These are phyloP conservation scores for Pteronotus mesoamericanus DNA, from an alignment of 2,797 vertebrate species.

Conservation along the genomic window DNA sequence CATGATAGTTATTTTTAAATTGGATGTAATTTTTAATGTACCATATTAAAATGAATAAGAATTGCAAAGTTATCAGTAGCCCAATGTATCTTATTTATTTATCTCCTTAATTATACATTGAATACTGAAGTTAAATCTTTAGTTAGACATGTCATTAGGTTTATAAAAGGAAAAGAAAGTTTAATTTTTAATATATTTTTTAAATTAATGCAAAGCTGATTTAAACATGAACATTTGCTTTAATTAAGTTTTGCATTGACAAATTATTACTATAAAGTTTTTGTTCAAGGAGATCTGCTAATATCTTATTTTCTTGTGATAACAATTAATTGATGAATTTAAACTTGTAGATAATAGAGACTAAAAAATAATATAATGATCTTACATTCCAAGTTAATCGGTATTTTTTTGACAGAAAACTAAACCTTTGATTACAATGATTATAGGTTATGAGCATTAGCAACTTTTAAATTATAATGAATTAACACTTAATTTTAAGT, in stretches of 20 bases:
- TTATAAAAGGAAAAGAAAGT: not conserved
- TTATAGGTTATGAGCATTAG: not conserved
- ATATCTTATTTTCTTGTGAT: not conserved
- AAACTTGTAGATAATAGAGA: not conserved
- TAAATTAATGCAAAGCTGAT: not conserved
- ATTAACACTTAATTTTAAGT: not conserved
- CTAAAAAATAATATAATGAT: not conserved
- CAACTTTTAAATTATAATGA: constrained; percentile 9
- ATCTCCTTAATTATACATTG: not conserved
- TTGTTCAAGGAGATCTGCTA: not conserved
- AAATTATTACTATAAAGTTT: not conserved
- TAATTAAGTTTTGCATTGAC: not conserved
- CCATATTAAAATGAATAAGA: not conserved
- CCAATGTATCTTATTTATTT: not conserved
- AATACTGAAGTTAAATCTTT: not conserved
- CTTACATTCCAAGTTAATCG: not conserved
- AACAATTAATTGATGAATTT: not conserved
- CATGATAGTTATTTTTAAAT: not conserved
- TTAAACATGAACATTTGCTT: not conserved
- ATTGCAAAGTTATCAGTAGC: not conserved
- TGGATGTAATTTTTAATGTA: not conserved
- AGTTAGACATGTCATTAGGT: not conserved
- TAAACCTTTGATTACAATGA: not conserved
- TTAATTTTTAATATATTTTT: not conserved
- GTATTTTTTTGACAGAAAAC: not conserved